Percentiles rank a stretch among this genome's conserved stretches.
These are phyloP conservation scores for Hippolais icterina DNA, from an alignment of 2,113 vertebrate species.

Conservation along the genomic window DNA sequence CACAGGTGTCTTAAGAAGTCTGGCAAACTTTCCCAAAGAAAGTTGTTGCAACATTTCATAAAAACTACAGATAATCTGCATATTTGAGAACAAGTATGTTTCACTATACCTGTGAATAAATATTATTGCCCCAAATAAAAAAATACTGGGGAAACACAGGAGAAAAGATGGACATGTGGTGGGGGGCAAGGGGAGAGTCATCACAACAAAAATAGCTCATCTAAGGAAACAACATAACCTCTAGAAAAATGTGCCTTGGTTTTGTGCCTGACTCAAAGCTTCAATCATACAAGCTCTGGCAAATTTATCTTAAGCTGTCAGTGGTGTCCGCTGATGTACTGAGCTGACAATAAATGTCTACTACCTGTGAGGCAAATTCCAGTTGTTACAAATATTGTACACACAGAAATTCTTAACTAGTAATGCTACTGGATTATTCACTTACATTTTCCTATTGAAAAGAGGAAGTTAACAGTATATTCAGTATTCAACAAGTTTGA, in stretches of 20 bases:
- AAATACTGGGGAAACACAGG: background rate
- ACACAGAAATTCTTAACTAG: background rate
- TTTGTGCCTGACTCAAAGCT: background rate
- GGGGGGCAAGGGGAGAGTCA: fast-evolving
- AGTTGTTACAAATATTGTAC: background rate
- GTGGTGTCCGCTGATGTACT: background rate
- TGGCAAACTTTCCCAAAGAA: background rate
- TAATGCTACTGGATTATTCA: background rate
- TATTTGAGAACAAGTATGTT: background rate
- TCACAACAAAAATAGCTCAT: background rate
- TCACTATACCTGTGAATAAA: background rate
- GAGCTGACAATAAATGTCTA: background rate
- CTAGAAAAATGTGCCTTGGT: background rate
- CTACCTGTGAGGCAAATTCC: background rate
- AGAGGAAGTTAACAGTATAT: background rate
- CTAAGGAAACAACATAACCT: background rate
- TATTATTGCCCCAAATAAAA: background rate
- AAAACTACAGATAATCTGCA: background rate
- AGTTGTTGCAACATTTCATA: background rate
- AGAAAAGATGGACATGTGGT: background rate
- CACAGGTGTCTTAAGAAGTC: background rate
- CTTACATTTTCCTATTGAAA: background rate
- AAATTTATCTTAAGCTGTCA: background rate
- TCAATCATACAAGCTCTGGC: background rate
- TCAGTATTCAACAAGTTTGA: background rate